Base-by-base conservation (phyloP, 1,140 invertebrate genomes). In the Cydia pomonella region DNA sequence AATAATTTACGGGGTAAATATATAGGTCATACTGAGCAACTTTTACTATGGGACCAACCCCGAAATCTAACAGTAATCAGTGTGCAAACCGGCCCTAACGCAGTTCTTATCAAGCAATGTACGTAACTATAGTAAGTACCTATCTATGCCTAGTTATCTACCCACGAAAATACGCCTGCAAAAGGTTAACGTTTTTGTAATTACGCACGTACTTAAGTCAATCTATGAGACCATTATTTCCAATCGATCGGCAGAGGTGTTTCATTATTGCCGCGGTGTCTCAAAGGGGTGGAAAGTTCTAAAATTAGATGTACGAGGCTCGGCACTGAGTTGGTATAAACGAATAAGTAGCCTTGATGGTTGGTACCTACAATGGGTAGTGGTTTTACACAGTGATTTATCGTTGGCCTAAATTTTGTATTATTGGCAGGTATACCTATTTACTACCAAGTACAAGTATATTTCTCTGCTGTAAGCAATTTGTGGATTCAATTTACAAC, bases 331-430 rank as follows among this genome's bases (percentile, higher is more conserved):
- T 59, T 59, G 18, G 53, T 23, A 23, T 59, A 23, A 59, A 59
- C 23, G 53, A 59, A 23, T 59, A 59, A 59, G 53, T 59, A 59
- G 53, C 53, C 53, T 59, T 59, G 53, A 59, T 23, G 4, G 53
- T 59, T 10, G 6, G 18, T 53, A 53, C 53, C n/a, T 23, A 59
- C 21, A 59, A 23, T 23, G 50, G 50, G 18, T 53, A 5, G 13
- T 44, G 13, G 41, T 44, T 44, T 44, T 53, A 53, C n/a, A 53
- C 9, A n/a, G 50, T 53, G 50, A 53, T 53, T 53, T 53, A 53
- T 53, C 50, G 50, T 53, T 53, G n/a, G 44, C 2, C 44, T 47
- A 47, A n/a, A 53, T 18, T 18, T 53, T 53, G 16, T 53, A 53
- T 59, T 44, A 16, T 16, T 16, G 41, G 13, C 13, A 44, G 41